Conservation (phyloP, 1,140 invertebrate genomes). For the Papilio dardanus region DNA sequence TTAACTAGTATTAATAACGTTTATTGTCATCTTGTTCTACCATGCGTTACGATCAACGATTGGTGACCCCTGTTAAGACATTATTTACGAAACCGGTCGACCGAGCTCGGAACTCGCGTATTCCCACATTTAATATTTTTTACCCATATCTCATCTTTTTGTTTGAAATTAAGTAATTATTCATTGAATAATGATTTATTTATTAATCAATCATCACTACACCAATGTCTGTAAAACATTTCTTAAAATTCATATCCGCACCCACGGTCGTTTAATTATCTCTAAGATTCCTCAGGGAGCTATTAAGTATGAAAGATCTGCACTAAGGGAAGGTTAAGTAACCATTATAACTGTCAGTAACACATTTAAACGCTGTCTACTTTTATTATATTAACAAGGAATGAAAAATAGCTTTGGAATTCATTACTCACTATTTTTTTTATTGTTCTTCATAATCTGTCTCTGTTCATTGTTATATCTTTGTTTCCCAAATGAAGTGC, state of each 20-base stretch:
- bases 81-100: constrained; percentile 21
- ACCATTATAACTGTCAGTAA: too few species aligned
- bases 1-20: neutral
- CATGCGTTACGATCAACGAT: neutral
- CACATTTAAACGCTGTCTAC: too few species aligned
- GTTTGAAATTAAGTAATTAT: constrained; percentile 14
- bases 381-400: too few species aligned
- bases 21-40: neutral
- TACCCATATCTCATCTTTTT: constrained; percentile 5
- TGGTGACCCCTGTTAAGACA: constrained; percentile 16
- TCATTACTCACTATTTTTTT: neutral
- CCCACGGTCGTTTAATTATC: too few species aligned
- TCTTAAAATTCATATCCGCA: too few species aligned
- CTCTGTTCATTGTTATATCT: neutral
- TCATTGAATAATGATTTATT: neutral
- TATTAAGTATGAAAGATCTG: too few species aligned
- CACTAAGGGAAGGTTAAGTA: too few species aligned
- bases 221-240: too few species aligned
- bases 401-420: neutral
- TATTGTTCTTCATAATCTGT: too few species aligned
- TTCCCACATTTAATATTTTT: constrained; percentile 24
- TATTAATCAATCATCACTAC: neutral
- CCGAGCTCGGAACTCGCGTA: constrained; percentile 16
- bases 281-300: neutral
- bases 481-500: neutral